phyloP scores from a whole-genome alignment of 2,113 vertebrate species.

The Scomber scombrus region DNA sequence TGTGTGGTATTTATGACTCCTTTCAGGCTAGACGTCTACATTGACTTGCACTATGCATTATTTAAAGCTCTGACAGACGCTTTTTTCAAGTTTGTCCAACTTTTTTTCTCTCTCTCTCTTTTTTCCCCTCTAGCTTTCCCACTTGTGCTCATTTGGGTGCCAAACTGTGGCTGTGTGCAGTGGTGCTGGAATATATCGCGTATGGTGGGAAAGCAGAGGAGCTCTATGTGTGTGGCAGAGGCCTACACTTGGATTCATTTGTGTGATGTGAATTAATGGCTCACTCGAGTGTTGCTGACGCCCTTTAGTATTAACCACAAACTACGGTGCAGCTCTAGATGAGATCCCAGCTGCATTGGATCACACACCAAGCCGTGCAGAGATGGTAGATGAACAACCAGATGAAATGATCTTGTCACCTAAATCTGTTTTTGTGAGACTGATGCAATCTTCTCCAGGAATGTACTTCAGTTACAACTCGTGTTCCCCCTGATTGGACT shows the following conservation, averaged over 20 bases:
- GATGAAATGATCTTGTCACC: conserved; percentile 59
- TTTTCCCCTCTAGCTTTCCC: conserved; percentile 20
- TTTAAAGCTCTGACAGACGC: conserved; percentile 73
- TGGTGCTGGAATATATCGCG: conserved; percentile 84
- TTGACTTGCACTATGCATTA: conserved; percentile 71
- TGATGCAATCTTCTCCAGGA: conserved; percentile 45
- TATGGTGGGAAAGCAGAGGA: conserved; percentile 74
- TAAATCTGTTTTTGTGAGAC: conserved; percentile 43
- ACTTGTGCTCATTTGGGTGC: conserved; percentile 55
- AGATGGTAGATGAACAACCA: conserved; percentile 14
- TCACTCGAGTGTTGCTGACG: conserved; percentile 72
- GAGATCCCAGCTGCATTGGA: conserved; percentile 54
- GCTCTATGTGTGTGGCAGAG: conserved; percentile 75
- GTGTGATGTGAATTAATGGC: conserved; percentile 75
- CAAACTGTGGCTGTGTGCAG: conserved; percentile 78
- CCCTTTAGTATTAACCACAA: conserved; percentile 63
- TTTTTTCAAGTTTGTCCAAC: conserved; percentile 79
- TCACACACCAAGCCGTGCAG: conserved; percentile 63
- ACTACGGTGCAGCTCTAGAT: conserved; percentile 45
- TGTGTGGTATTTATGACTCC: conserved; percentile 82
- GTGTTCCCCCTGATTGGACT: conserved; percentile 40
- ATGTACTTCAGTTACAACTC: conserved; percentile 22
- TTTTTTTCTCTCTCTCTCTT: conserved; percentile 25
- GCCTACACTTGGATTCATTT: conserved; percentile 69
- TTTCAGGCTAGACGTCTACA: conserved; percentile 71